Evolutionary conservation across 2,888 invertebrate genomes (phyloP).

Genomic region (Brachyopa scutellaris): DNA sequence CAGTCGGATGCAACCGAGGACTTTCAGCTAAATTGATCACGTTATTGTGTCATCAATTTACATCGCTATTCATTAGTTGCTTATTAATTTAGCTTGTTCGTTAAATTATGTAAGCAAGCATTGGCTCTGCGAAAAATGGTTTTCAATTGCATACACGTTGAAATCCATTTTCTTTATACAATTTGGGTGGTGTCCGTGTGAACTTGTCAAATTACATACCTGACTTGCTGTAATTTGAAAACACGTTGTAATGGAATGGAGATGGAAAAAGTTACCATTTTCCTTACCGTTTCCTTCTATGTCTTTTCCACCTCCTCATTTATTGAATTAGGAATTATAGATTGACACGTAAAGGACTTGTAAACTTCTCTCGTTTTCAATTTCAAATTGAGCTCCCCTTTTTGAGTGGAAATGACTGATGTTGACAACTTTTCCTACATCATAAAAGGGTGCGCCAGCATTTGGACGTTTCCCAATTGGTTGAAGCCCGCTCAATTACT

Average conservation of each 20-base stretch:
- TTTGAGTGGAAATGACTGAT: no score
- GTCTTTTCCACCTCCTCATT: slow-evolving; percentile 4
- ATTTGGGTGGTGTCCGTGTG: not conserved
- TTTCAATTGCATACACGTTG: no score
- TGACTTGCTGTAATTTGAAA: not conserved
- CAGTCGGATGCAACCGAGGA: not conserved
- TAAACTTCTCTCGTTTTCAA: slow-evolving; percentile 1
- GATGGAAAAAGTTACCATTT: no score
- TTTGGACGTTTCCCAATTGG: no score
- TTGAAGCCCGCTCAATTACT: no score
- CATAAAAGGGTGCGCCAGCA: no score
- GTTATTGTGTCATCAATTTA: slow-evolving; percentile 7
- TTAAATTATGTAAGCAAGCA: no score
- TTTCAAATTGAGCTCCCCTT: no score
- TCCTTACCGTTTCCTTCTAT: not conserved
- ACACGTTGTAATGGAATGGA: not conserved
- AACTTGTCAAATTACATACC: not conserved
- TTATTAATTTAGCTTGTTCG: slow-evolving; percentile 3
- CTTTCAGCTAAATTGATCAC: not conserved
- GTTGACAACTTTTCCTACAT: no score
- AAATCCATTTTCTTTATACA: no score
- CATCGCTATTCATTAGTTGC: not conserved
- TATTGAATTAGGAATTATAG: slow-evolving; percentile 4
- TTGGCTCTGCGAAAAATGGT: no score
- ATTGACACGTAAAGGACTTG: slow-evolving; percentile 31